phyloP scores from a whole-genome alignment of 2,797 vertebrate genomes.

The Microchirus variegatus region DNA sequence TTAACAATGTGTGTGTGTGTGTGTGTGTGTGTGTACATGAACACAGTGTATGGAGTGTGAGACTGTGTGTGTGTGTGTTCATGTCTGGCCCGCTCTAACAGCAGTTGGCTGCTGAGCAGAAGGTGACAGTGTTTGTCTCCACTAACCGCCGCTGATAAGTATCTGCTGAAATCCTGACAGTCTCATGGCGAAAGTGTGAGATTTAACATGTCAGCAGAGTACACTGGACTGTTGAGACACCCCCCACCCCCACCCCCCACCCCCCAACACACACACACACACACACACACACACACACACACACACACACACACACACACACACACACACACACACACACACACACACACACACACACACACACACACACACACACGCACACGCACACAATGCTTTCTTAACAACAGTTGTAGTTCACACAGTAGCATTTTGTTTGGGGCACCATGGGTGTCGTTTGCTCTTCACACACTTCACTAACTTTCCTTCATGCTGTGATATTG shows the following conservation, averaged over 20 bases:
- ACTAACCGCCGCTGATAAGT: slow-evolving; percentile 76
- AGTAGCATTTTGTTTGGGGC: slow-evolving; percentile 68
- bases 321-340: not conserved
- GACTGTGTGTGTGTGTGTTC: slow-evolving; percentile 20
- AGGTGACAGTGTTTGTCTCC: slow-evolving; percentile 67
- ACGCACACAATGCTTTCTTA: slow-evolving; percentile 6
- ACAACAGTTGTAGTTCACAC: slow-evolving; percentile 66
- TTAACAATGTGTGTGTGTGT: slow-evolving; percentile 4
- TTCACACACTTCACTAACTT: slow-evolving; percentile 51
- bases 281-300: slow-evolving; percentile 7
- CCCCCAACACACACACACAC: slow-evolving; percentile 6
- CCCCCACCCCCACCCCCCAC: too few relatives aligned
- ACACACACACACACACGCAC: slow-evolving; percentile 7
- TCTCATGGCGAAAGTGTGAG: slow-evolving; percentile 75
- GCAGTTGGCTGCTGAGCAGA: slow-evolving; percentile 53
- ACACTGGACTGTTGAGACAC: slow-evolving; percentile 60
- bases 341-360: slow-evolving; percentile 1
- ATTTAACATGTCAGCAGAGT: slow-evolving; percentile 79
- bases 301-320: too few relatives aligned
- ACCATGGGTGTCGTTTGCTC: slow-evolving; percentile 61
- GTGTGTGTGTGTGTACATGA: slow-evolving; percentile 10
- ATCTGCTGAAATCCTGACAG: slow-evolving; percentile 79
- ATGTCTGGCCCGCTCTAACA: slow-evolving; percentile 1
- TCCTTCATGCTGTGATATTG: slow-evolving; percentile 54
- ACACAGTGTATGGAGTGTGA: not conserved